phyloP scores from a whole-genome alignment of 2,888 invertebrate species.

The Halictus quadricinctus region DNA sequence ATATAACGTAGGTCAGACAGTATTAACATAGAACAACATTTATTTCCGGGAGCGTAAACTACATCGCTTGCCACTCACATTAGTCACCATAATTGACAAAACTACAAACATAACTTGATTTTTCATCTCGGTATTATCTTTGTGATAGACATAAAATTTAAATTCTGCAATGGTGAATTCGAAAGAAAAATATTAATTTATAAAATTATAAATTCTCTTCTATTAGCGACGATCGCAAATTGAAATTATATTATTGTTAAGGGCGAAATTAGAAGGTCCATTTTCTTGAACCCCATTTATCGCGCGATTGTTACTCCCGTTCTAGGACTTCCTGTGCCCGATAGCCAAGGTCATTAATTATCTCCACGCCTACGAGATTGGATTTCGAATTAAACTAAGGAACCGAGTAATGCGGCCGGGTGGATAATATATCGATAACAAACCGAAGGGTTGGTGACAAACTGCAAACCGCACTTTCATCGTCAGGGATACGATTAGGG shows the following conservation, averaged over 20 bases:
- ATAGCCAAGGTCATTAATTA: slow-evolving; percentile 22
- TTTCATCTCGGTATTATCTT: too few species aligned
- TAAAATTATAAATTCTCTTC: background rate
- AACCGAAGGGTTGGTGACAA: slow-evolving; percentile 70
- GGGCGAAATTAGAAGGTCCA: background rate
- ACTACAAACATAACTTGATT: background rate
- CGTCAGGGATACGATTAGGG: slow-evolving; percentile 73
- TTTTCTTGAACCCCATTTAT: background rate
- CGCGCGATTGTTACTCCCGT: background rate
- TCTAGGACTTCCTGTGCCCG: background rate
- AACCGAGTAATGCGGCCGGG: slow-evolving; percentile 23
- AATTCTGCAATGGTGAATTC: background rate
- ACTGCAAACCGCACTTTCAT: slow-evolving; percentile 72
- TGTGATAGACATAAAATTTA: background rate
- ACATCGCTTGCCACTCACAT: background rate
- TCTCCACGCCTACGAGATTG: background rate
- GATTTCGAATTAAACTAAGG: slow-evolving; percentile 35
- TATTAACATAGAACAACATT: background rate
- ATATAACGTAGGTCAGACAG: too few species aligned
- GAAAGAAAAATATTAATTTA: background rate
- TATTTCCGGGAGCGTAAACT: background rate
- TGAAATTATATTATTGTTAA: background rate
- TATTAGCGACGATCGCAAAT: background rate
- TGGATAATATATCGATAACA: slow-evolving; percentile 66
- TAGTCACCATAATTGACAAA: background rate